phyloP scores from a whole-genome alignment of 2,888 invertebrate genomes.

The Amblyjoppa fuscipennis region DNA sequence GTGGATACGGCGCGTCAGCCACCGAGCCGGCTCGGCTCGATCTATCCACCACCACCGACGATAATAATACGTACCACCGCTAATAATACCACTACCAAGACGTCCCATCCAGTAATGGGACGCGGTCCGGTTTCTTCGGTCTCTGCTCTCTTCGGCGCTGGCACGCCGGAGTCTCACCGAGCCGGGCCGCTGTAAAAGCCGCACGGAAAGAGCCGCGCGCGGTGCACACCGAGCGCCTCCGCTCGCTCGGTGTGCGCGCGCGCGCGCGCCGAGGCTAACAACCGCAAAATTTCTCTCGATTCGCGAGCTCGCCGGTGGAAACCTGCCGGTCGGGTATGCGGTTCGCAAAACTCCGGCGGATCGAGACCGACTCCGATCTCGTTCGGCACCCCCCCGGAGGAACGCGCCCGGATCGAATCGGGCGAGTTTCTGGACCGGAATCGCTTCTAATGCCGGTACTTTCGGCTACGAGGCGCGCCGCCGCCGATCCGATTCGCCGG shows the following conservation, averaged over 20 bases:
- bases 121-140: constrained; percentile 59
- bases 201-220: neutral
- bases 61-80: neutral
- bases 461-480: too few species aligned
- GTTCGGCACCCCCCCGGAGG: constrained; percentile 12
- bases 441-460: too few species aligned
- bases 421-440: neutral
- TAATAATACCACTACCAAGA: constrained; percentile 8
- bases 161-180: constrained; percentile 1
- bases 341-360: constrained; percentile 16
- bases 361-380: constrained; percentile 25
- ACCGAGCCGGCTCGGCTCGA: constrained; percentile 39
- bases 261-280: constrained; percentile 55
- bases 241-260: neutral
- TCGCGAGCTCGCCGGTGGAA: constrained; percentile 48
- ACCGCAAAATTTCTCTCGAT: constrained; percentile 72
- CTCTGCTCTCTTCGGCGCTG: constrained; percentile 50
- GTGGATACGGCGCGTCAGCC: constrained; percentile 56
- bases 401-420: constrained; percentile 22
- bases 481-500: too few species aligned
- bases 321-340: constrained; percentile 27
- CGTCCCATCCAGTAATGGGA: constrained; percentile 38
- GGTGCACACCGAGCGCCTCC: neutral
- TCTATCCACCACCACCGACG: constrained; percentile 28
- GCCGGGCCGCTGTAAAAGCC: constrained; percentile 1